A percentile compares a stretch with the other conserved stretches of the same genome.
Evolutionary conservation across 2,888 invertebrate species (phyloP).

Genomic region (Odontomyia ornata): DNA sequence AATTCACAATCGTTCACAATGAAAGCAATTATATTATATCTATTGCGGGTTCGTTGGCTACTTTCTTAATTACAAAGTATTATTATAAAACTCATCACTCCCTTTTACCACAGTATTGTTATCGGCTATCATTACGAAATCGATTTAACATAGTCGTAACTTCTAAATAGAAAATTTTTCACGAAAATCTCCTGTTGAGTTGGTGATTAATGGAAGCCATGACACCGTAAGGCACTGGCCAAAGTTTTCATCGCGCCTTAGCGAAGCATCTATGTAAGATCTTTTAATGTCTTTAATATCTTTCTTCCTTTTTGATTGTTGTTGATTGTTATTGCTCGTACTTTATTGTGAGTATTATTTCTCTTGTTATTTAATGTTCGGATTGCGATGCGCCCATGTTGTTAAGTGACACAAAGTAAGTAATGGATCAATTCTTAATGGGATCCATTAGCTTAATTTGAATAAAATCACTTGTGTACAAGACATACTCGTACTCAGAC

Average conservation of each 20-base stretch:
- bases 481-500: background rate
- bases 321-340: background rate
- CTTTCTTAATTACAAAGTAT: conserved; percentile 28
- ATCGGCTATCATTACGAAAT: conserved; percentile 1
- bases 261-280: too few relatives aligned
- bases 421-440: conserved; percentile 9
- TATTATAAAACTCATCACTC: conserved; percentile 20
- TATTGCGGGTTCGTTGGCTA: background rate
- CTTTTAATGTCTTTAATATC: too few relatives aligned
- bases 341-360: background rate
- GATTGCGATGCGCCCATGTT: background rate
- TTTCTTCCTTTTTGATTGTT: background rate
- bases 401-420: background rate
- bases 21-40: background rate
- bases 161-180: conserved; percentile 1
- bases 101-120: background rate
- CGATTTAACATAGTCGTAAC: background rate
- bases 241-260: too few relatives aligned
- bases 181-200: conserved; percentile 10
- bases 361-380: too few relatives aligned
- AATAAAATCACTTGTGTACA: conserved; percentile 31
- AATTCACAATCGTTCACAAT: background rate
- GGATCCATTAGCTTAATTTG: conserved; percentile 25
- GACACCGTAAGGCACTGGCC: background rate
- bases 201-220: conserved; percentile 2